These are phyloP conservation scores for Alligator mississippiensis DNA, from an alignment of 2,113 vertebrate genomes.

Conservation along the genomic window DNA sequence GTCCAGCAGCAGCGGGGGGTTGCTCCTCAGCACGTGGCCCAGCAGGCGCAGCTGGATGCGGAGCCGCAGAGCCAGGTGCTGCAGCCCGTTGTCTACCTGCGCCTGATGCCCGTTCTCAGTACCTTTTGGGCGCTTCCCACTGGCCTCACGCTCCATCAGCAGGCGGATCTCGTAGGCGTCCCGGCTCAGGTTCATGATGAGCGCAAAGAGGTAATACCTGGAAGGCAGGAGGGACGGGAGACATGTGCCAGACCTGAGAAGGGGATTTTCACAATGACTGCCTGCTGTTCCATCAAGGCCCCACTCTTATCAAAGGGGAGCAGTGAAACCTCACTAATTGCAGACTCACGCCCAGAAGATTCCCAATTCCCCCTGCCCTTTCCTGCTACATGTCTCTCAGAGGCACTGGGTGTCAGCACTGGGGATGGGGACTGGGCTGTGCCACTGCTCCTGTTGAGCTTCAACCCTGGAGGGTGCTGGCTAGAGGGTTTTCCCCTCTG, in stretches of 20 bases:
- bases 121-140: conserved; percentile 7
- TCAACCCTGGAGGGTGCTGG: rapidly evolving
- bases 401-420: rapidly evolving
- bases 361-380: too few species aligned
- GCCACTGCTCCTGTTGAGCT: not conserved
- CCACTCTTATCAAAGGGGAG: too few species aligned
- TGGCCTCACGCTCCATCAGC: conserved; percentile 82
- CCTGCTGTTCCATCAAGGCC: not conserved
- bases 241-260: too few species aligned
- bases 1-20: conserved; percentile 91
- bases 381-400: too few species aligned
- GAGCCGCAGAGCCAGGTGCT: conserved; percentile 61
- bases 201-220: conserved; percentile 93
- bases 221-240: not conserved
- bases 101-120: rapidly evolving
- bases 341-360: too few species aligned
- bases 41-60: conserved; percentile 79
- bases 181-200: conserved; percentile 91
- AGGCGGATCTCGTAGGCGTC: conserved; percentile 89
- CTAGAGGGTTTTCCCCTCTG: too few species aligned
- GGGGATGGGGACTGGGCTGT: rapidly evolving
- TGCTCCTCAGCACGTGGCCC: conserved; percentile 78
- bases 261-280: too few species aligned
- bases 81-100: not conserved
- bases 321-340: too few species aligned